These are phyloP conservation scores for Cephus sareptanus DNA, from an alignment of 2,888 invertebrate species.

Conservation along the genomic window DNA sequence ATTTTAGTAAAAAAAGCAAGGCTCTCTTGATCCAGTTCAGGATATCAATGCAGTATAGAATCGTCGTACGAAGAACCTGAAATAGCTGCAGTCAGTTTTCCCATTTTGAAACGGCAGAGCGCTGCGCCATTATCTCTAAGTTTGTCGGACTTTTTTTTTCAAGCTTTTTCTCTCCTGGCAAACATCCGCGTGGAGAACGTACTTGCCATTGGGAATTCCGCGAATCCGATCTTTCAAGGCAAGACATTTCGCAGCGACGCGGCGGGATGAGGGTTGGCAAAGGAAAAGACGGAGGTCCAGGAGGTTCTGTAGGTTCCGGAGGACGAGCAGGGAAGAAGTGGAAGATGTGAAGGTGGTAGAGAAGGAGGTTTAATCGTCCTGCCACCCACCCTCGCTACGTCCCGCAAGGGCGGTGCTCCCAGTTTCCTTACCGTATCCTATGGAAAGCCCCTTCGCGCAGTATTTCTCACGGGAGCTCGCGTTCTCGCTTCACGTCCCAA, in stretches of 20 bases:
- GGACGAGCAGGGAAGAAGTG: neutral
- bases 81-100: neutral
- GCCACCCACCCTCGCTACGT: conserved; percentile 7
- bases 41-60: neutral
- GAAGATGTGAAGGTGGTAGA: neutral
- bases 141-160: neutral
- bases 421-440: conserved; percentile 9
- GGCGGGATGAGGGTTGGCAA: neutral
- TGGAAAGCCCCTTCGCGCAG: conserved; percentile 16
- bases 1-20: neutral
- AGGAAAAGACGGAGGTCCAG: neutral
- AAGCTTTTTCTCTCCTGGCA: neutral
- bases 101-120: neutral
- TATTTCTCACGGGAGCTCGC: conserved; percentile 29
- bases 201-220: neutral
- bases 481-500: conserved; percentile 58
- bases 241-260: neutral
- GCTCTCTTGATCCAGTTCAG: neutral
- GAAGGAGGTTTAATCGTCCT: conserved; percentile 16
- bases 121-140: neutral
- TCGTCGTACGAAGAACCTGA: neutral
- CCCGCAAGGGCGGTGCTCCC: conserved; percentile 15
- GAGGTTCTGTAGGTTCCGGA: neutral
- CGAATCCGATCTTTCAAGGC: neutral
- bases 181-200: neutral